These are phyloP conservation scores for Tubulanus polymorphus DNA, from an alignment of 2,888 invertebrate genomes.

Conservation along the genomic window DNA sequence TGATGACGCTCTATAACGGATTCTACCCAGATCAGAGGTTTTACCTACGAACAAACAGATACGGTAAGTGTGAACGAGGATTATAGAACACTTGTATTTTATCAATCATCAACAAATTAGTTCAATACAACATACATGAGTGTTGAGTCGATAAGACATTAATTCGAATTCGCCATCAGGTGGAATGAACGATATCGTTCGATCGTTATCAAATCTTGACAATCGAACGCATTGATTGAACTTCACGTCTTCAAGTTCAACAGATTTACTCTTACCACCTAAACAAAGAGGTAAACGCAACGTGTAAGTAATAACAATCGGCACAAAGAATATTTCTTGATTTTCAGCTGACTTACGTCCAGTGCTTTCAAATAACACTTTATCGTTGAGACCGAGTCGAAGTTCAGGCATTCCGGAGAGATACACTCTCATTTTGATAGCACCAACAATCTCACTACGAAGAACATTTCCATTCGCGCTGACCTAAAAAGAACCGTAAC, in stretches of 20 bases:
- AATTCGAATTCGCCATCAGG: conserved; percentile 99
- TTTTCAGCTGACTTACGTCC: conserved; percentile 64
- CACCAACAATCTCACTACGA: conserved; percentile 95
- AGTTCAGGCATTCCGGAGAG: conserved; percentile 98
- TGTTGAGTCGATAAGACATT: conserved; percentile 96
- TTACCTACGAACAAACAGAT: conserved; percentile 59
- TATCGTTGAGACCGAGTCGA: conserved; percentile 92
- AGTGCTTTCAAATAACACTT: conserved; percentile 93
- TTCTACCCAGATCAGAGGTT: conserved; percentile 98
- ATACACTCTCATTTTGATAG: conserved; percentile 98
- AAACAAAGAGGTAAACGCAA: background rate
- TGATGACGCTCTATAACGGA: conserved; percentile 96
- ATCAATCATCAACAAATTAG: background rate
- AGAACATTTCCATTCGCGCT: conserved; percentile 93
- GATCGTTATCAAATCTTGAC: conserved; percentile 95
- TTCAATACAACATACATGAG: conserved; percentile 67
- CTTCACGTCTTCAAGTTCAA: conserved; percentile 96
- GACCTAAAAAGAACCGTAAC: conserved; percentile 34
- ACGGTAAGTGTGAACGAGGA: no score
- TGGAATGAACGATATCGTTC: conserved; percentile 97
- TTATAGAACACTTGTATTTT: background rate
- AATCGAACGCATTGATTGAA: conserved; percentile 97
- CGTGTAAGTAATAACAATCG: background rate
- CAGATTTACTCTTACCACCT: conserved; percentile 93
- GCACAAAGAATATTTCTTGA: no score